Evolutionary conservation across 2,888 invertebrate species (phyloP), one percentile per base, ranked within the genome.

Genomic region (Scrobipalpa atriplicella): DNA sequence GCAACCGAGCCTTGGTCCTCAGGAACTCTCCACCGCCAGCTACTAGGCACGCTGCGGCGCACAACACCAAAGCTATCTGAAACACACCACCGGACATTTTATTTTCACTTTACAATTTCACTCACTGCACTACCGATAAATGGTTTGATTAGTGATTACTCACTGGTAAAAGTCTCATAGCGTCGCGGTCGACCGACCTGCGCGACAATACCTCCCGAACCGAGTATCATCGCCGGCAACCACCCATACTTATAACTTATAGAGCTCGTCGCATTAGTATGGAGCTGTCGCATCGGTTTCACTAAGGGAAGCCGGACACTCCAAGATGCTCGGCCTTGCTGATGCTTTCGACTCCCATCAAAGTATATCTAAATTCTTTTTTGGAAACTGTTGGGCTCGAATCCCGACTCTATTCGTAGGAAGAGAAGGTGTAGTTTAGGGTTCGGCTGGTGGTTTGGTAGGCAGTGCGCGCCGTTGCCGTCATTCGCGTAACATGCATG

Each of bases 221-320:
- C 84, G 76, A 84, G 78, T 78, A 77, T 71, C 84, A 75, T 77
- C 78, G 71, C 69, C 71, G 73, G 72, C 73, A 66, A 68, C 72
- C 81, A 89, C 90, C 83, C 76, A 87, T 91, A 92, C 89, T 91
- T 92, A 92, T 92, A 92, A 92, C 89, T 81, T 91, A n/a, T n/a
- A 85, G 72, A 82, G 74, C 67, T 64, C 38, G 56, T 13, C 69
- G 18, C 70, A 90, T 91, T 89, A 86, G 89, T 90, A 92, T 92
- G 91, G 85, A 85, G 74, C 83, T 73, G 56, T 75, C 83, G 87
- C 83, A 69, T 70, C 70, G 75, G 80, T 91, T 92, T 92, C 91
- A 87, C 91, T 86, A 72, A 79, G 78, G 82, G 82, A 75, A 81
- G 83, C 85, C 89, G 89, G 86, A 86, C 89, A 79, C 81, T 73